Base-by-base conservation (phyloP, 2,797 vertebrate species). In the Ispidina lecontei region DNA sequence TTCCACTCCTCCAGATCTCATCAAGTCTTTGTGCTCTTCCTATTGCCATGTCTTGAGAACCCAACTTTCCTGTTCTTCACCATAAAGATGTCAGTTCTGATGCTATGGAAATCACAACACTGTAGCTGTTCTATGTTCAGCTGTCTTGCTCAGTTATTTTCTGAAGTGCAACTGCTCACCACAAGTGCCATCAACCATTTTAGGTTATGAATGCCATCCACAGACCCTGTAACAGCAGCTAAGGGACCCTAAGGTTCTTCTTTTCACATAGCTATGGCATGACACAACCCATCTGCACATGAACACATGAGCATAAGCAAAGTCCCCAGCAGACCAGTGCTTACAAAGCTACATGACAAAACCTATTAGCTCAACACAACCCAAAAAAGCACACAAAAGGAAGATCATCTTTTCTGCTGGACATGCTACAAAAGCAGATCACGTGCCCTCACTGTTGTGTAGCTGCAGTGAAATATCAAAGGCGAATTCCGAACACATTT, bases 401-500 rank as follows among this genome's bases (percentile, higher is more conserved):
- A 76, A 77, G 43, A 91, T 37, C 22, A 22, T 68, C 33, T 70
- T 78, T 83, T 89, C 75, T 1, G 3, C 83, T 74, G 80, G 85
- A 89, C 46, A 59, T 6, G 18, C 64, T 65, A 74, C 88, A 80
- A 74, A 91, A 82, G 54, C 31, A 59, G 71, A 91, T 77, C 80
- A 87, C 14, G 0, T 21, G 25, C 12, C 29, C 51, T 72, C 13
- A 1, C 56, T 26, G 5, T 71, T 80, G 79, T 89, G 81, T 37
- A 68, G 55, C 54, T 49, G 23, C 16, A 83, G n/a, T 19, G 54
- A 84, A 87, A 39, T 76, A 94, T 37, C 55, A 62, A 92, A 94
- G 43, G 69, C 28, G 80, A 94, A 94, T 35, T 84, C 55, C 62
- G 84, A 93, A 41, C 84, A 94, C 62, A 74, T 65, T 80, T 80